Evolutionary conservation across 2,888 invertebrate genomes (phyloP), one percentile per base, ranked within the genome.

Genomic region (Pantelozetes paolii): DNA sequence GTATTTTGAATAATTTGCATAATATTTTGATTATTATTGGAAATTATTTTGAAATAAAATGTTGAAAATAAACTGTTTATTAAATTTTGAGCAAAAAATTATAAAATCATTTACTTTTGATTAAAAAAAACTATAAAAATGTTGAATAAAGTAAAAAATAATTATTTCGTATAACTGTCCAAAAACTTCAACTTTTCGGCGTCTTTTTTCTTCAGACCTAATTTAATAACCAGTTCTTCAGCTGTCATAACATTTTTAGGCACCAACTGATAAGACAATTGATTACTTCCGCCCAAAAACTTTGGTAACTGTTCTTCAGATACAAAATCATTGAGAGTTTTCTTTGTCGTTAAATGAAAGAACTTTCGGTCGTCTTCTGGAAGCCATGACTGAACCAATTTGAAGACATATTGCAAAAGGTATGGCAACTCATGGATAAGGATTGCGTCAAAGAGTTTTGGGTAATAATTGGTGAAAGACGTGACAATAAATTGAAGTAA

Each of bases 321-420:
- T 1, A 73, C 32, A 30, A 48, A 73, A 18, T 73, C 30, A 54
- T 48, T 73, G 1, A 73, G 9, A 26, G 20, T 73, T 70, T 73
- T 73, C 40, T 73, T 73, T 26, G 30, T 18, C 1, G 73, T 73
- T 23, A 73, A 57, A 30, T 73, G 73, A 45, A 73, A 73, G 48
- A 69, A 73, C 45, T 73, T 73, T 69, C 70, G 48, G 23, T 73
- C 73, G 23, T 73, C 73, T 54, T 73, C 73, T 30, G 73, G 73
- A 48, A 73, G 69, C 73, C 73, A 73, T 23, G 59, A 69, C 69
- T 73, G 73, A 45, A 73, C 69, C 50, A 73, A 62, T 69, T 73
- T 73, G 57, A 73, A 73, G 6, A 73, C 67, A 30, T 73, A 73
- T 48, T 54, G 54, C 69, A 73, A 32, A 28, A 73, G 57, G 40